phyloP scores from a whole-genome alignment of 2,888 invertebrate genomes.

The Ophion ellenae region DNA sequence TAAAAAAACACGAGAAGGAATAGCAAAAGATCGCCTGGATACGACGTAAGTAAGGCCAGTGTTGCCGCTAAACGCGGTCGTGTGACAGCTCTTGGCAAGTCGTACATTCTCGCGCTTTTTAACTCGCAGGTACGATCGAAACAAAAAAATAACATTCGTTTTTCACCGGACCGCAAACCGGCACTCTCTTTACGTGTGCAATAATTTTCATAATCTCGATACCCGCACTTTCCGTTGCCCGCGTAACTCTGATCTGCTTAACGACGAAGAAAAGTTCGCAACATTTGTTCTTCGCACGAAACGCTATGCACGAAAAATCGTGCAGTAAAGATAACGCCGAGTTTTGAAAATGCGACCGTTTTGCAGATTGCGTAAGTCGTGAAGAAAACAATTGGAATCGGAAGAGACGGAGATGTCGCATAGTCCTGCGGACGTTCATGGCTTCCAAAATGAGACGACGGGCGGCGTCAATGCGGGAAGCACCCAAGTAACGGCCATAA shows the following conservation, averaged over 20 bases:
- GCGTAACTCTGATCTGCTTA: background rate
- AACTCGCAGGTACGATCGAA: constrained; percentile 36
- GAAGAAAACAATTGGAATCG: background rate
- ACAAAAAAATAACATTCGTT: constrained; percentile 1
- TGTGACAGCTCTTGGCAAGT: constrained; percentile 68
- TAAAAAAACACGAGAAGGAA: background rate
- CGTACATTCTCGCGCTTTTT: constrained; percentile 53
- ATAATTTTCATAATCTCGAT: constrained; percentile 6
- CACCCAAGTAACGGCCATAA: constrained; percentile 70
- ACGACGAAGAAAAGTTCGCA: too few relatives aligned
- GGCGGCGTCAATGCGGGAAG: constrained; percentile 72
- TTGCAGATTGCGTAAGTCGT: constrained; percentile 25
- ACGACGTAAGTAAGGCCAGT: constrained; percentile 21
- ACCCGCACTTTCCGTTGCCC: background rate
- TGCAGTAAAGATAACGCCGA: background rate
- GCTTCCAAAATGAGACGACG: constrained; percentile 61
- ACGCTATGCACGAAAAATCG: background rate
- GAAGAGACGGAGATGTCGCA: constrained; percentile 71
- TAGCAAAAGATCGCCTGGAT: background rate
- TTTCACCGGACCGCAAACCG: constrained; percentile 34
- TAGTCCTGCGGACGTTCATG: constrained; percentile 66
- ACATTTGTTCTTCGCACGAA: background rate
- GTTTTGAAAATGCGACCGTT: constrained; percentile 5
- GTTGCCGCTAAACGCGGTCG: constrained; percentile 65
- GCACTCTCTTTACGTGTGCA: constrained; percentile 46